Percentiles rank a stretch among this genome's conserved stretches.
These are phyloP conservation scores for Serrognathus titanus DNA, from an alignment of 2,888 invertebrate genomes.

Conservation along the genomic window DNA sequence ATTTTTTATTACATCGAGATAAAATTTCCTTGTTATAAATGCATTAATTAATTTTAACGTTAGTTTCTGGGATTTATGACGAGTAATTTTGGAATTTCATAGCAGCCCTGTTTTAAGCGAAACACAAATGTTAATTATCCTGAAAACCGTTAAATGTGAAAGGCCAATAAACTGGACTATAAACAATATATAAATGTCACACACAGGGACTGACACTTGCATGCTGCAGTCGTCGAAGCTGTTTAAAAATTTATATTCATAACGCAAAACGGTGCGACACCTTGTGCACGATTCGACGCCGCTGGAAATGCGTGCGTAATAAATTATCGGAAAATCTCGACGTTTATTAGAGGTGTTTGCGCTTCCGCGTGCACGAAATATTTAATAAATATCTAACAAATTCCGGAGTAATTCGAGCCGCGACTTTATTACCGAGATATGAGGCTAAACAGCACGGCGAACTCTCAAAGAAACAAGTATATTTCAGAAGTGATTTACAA, in stretches of 20 bases:
- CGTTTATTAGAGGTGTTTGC: background rate
- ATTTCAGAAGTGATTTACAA: slow-evolving; percentile 40
- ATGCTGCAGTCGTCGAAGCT: no score
- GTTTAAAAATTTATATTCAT: no score
- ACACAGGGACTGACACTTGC: background rate
- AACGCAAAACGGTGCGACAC: no score
- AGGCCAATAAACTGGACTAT: background rate
- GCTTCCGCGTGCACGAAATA: background rate
- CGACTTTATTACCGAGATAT: slow-evolving; percentile 2
- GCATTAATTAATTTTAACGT: no score
- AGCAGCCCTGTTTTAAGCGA: no score
- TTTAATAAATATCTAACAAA: background rate
- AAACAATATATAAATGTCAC: slow-evolving; percentile 1
- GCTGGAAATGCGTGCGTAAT: no score
- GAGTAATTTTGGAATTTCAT: no score
- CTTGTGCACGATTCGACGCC: no score
- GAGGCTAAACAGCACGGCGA: background rate
- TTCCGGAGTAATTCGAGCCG: background rate
- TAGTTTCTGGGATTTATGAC: no score
- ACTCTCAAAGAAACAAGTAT: slow-evolving; percentile 26
- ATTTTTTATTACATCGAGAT: no score
- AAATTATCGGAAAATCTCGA: no score
- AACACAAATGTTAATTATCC: slow-evolving; percentile 4
- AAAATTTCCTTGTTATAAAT: no score
- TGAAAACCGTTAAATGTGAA: background rate